Conservation (phyloP, 2,797 vertebrate species). For the Parambassis ranga region DNA sequence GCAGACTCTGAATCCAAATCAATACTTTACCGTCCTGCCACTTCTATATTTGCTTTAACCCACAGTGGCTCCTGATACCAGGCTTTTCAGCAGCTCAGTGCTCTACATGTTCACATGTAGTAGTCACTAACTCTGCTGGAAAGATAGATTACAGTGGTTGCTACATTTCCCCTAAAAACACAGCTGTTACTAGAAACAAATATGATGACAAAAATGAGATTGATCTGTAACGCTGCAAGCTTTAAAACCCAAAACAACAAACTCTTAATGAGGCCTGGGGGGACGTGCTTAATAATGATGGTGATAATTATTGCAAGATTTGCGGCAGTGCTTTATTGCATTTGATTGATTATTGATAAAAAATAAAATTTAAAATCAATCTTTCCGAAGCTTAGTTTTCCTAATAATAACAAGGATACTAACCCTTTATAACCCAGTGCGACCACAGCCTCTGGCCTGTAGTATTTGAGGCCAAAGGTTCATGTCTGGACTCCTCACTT, state of each 20-base stretch:
- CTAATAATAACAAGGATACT: neutral
- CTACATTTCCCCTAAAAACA: too few species aligned
- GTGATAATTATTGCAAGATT: neutral
- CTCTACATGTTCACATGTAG: neutral
- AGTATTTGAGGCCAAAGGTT: slow-evolving; percentile 39
- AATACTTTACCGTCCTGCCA: neutral
- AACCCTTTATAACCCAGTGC: neutral
- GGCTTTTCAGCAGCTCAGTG: neutral
- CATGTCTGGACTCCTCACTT: slow-evolving; percentile 40
- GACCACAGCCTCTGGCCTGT: slow-evolving; percentile 12
- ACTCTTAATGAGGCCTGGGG: too few species aligned
- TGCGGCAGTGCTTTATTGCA: neutral
- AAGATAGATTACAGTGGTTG: too few species aligned
- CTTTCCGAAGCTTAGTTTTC: too few species aligned
- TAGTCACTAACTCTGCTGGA: too few species aligned
- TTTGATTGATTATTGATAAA: too few species aligned
- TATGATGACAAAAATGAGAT: neutral
- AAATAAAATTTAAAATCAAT: neutral
- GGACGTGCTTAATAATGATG: too few species aligned
- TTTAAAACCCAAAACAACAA: neutral
- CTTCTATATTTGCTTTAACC: neutral
- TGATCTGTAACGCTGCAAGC: neutral
- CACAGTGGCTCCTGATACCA: neutral
- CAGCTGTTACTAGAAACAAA: too few species aligned
- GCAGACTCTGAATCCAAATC: too few species aligned